Conservation (phyloP, 2,113 vertebrate genomes). For the Cyprinodon brontotheroides region DNA sequence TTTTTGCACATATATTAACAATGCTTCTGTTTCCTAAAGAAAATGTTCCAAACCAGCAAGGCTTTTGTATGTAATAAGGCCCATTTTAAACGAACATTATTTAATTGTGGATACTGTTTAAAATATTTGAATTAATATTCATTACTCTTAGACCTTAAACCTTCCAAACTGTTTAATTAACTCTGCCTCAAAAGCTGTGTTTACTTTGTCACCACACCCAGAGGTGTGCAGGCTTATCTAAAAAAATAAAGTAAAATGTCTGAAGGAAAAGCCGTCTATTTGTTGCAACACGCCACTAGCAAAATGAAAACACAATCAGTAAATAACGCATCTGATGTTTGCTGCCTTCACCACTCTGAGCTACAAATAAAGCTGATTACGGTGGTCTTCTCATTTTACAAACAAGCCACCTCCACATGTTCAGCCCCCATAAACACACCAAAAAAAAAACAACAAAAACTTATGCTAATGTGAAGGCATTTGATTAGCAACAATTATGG, state of each 20-base stretch:
- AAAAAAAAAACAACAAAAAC: background rate
- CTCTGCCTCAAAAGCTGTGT: background rate
- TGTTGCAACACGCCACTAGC: background rate
- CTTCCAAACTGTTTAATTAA: background rate
- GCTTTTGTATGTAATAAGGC: no score
- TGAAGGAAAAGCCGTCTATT: background rate
- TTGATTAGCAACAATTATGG: constrained; percentile 70
- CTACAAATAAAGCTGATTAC: constrained; percentile 41
- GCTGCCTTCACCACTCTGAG: constrained; percentile 18
- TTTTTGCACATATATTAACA: no score
- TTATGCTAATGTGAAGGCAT: constrained; percentile 44
- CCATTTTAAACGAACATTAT: background rate
- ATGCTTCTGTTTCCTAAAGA: no score
- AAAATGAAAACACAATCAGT: constrained; percentile 21
- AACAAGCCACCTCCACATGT: constrained; percentile 53
- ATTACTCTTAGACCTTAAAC: background rate
- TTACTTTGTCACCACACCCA: background rate
- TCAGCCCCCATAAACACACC: constrained; percentile 36
- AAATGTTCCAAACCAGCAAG: no score
- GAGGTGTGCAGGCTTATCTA: background rate
- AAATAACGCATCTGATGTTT: constrained; percentile 20
- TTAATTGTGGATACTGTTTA: background rate
- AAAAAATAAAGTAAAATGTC: constrained; percentile 4
- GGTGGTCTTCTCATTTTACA: constrained; percentile 17
- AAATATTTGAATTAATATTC: background rate